Conservation (phyloP, 2,113 vertebrate genomes). For the Vicugna pacos region DNA sequence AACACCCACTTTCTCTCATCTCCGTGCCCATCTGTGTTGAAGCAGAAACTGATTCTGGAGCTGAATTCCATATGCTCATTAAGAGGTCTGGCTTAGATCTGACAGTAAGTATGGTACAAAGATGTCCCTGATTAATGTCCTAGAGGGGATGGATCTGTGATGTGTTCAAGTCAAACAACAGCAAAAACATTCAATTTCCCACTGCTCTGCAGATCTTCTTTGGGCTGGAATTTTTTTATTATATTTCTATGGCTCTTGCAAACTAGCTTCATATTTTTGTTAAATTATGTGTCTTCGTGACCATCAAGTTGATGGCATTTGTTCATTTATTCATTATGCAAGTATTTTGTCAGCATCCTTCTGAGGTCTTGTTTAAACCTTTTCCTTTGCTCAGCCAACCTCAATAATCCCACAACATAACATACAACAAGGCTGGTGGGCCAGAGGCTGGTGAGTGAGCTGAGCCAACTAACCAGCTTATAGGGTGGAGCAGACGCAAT, state of each 20-base stretch:
- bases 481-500: neutral
- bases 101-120: conserved; percentile 44
- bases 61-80: conserved; percentile 24
- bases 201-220: neutral
- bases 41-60: neutral
- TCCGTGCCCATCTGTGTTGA: conserved; percentile 2
- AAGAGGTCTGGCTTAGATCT: conserved; percentile 3
- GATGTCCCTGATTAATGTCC: conserved; percentile 10
- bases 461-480: neutral
- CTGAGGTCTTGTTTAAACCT: neutral
- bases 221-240: neutral
- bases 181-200: neutral
- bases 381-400: conserved; percentile 29
- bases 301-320: neutral
- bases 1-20: conserved; percentile 12
- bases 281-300: neutral
- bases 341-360: neutral
- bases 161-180: conserved; percentile 1
- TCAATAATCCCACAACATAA: neutral
- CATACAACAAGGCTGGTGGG: neutral
- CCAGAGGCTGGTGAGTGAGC: neutral
- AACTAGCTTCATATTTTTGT: neutral
- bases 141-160: neutral
- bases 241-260: neutral
- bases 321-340: neutral